Base-by-base conservation (phyloP, 2,113 vertebrate genomes). In the Edolisoma coerulescens region DNA sequence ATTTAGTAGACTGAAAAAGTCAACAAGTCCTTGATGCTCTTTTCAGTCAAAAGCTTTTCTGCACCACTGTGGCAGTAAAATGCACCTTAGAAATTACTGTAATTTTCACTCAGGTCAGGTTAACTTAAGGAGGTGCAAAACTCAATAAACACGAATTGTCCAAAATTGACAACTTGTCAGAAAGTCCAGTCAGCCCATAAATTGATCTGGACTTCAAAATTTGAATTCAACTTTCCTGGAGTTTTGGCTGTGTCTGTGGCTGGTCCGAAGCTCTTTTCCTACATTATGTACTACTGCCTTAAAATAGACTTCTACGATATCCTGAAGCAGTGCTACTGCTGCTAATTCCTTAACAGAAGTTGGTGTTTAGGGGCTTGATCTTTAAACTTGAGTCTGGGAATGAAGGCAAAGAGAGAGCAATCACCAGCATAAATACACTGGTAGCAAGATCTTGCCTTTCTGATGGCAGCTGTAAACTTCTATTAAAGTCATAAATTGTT, bases 401-500 rank as follows among this genome's bases (percentile, higher is more conserved):
- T 21, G 32, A 88, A 60, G 35, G 79, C 50, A 87, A 61, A 88
- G 81, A 87, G 39, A 47, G 80, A 94, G 30, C 32, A 90, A 59
- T 92, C 56, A 56, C 57, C 37, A 49, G 42, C n/a, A 54, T 67
- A 96, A 90, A 88, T 77, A 84, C 16, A 75, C 44, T 33, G 37
- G 39, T 33, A 60, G 80, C 53, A 45, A 78, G 93, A 90, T 90
- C 41, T 87, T 71, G 90, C 53, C 77, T 75, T 95, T 68, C 49
- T 95, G 80, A 87, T 81, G 93, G 54, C 68, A 89, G 86, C 93
- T 91, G 77, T 93, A 93, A 95, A 92, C 80, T 86, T 92, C 91
- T 97, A 92, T 95, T 96, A 90, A 95, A 94, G 89, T 81, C 90
- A 67, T 96, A 96, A 96, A 93, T 92, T 56, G 68, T 77, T 91